A percentile compares a stretch with the other conserved stretches of the same genome.
These are phyloP conservation scores for Gari tellinella DNA, from an alignment of 2,888 invertebrate genomes.

Conservation along the genomic window DNA sequence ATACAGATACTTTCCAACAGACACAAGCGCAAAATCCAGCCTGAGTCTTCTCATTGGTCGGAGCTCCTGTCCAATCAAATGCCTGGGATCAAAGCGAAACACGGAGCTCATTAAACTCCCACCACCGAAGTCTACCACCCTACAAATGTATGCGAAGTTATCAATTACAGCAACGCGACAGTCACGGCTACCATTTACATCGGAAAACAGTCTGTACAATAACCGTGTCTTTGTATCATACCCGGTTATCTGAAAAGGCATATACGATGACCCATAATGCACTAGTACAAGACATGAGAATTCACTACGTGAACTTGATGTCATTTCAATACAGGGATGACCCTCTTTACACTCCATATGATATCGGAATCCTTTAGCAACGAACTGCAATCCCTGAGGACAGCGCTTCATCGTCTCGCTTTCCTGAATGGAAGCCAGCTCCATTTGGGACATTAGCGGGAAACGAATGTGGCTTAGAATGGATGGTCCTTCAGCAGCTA, in stretches of 20 bases:
- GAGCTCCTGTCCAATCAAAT: conserved; percentile 80
- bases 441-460: conserved; percentile 80
- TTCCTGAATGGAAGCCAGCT: conserved; percentile 74
- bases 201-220: conserved; percentile 81
- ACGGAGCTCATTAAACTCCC: conserved; percentile 83
- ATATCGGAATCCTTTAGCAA: conserved; percentile 76
- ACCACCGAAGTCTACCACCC: conserved; percentile 83
- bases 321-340: conserved; percentile 75
- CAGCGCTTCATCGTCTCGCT: conserved; percentile 74
- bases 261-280: conserved; percentile 79
- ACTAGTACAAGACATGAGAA: conserved; percentile 76
- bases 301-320: conserved; percentile 70
- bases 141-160: conserved; percentile 82
- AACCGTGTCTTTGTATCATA: conserved; percentile 73
- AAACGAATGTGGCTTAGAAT: conserved; percentile 80
- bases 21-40: conserved; percentile 80
- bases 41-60: conserved; percentile 80
- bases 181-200: conserved; percentile 82
- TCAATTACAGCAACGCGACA: conserved; percentile 81
- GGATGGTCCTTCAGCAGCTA: conserved; percentile 62
- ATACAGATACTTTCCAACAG: conserved; percentile 76
- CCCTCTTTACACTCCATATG: conserved; percentile 77
- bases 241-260: conserved; percentile 83
- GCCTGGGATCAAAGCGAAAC: conserved; percentile 82
- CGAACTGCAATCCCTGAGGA: conserved; percentile 68